These are phyloP conservation scores for Diadegma fenestrale DNA, from an alignment of 2,888 invertebrate genomes.

Conservation along the genomic window DNA sequence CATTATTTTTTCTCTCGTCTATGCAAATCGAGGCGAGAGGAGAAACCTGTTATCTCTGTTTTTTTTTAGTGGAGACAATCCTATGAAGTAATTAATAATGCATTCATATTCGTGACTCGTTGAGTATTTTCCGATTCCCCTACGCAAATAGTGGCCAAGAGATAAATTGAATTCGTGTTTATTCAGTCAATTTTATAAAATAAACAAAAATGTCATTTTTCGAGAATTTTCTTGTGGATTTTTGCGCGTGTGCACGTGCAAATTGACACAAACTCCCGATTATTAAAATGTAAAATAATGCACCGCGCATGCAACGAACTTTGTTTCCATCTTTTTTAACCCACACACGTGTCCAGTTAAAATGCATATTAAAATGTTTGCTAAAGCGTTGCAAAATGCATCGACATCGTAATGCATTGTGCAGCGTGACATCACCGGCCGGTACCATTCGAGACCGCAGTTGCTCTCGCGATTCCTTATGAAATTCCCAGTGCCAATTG, in stretches of 20 bases:
- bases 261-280: background rate
- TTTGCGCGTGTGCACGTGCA: background rate
- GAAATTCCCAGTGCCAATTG: conserved; percentile 26
- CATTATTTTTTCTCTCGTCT: background rate
- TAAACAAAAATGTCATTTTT: background rate
- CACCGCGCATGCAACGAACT: background rate
- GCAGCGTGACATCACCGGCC: conserved; percentile 62
- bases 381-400: background rate
- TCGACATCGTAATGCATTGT: conserved; percentile 11
- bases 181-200: background rate
- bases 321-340: background rate
- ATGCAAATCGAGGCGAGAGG: background rate
- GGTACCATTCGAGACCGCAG: conserved; percentile 63
- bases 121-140: background rate
- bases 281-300: background rate
- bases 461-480: conserved; percentile 58
- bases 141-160: background rate
- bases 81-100: background rate
- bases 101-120: background rate
- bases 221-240: background rate
- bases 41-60: background rate
- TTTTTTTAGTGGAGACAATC: background rate
- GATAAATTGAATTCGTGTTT: background rate
- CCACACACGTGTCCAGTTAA: background rate
- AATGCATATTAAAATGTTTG: conserved; percentile 7